These are phyloP conservation scores for Phrynocephalus guinanensis DNA, from an alignment of 2,797 vertebrate species.

Conservation along the genomic window DNA sequence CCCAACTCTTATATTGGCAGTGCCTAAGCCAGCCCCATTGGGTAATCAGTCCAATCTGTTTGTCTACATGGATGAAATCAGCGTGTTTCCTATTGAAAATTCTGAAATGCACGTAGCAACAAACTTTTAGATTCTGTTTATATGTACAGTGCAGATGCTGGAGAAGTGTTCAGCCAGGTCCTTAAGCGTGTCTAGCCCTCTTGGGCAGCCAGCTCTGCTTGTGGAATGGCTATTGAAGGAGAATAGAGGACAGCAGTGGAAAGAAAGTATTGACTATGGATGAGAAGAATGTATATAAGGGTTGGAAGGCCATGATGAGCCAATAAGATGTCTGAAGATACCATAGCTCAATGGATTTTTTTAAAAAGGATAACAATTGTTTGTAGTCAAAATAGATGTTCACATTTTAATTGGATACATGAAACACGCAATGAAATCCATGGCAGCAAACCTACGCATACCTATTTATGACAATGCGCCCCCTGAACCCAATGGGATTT, in stretches of 20 bases:
- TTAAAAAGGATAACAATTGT: background rate
- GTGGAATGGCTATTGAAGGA: background rate
- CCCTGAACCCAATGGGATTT: background rate
- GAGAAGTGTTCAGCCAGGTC: background rate
- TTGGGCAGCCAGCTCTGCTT: background rate
- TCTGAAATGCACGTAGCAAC: background rate
- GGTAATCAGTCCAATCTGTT: conserved; percentile 76
- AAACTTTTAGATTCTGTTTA: background rate
- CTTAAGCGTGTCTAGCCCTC: background rate
- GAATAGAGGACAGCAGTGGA: no score
- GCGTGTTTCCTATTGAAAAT: conserved; percentile 30
- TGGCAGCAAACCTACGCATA: background rate
- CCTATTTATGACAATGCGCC: background rate
- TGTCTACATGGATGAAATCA: conserved; percentile 70
- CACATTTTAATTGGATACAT: background rate
- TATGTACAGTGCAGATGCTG: background rate
- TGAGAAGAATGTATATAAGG: background rate
- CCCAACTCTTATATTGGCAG: conserved; percentile 71
- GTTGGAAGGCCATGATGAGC: background rate
- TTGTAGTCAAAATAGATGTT: background rate
- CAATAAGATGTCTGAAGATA: background rate
- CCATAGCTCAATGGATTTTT: background rate
- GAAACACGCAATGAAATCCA: background rate
- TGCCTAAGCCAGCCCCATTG: conserved; percentile 73
- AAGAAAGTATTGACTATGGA: background rate